Evolutionary conservation across 2,113 vertebrate genomes (phyloP).

Genomic region (Leucosticte australis): DNA sequence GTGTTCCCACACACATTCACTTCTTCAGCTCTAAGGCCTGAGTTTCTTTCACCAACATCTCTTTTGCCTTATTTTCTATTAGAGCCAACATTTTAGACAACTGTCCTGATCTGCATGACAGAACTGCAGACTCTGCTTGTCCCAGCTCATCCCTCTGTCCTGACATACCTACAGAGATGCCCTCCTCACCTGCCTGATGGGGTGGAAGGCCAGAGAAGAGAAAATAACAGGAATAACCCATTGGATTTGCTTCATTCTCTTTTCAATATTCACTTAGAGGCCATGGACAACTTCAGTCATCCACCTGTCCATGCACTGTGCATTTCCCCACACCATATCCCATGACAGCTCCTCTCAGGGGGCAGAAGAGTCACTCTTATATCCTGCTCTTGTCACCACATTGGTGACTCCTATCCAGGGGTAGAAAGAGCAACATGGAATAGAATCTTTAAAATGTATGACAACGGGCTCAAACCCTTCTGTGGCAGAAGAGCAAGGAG

Average conservation of each 20-base stretch:
- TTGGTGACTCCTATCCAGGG: not conserved
- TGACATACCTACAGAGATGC: not conserved
- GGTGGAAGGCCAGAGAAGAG: not conserved
- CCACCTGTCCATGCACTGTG: too few relatives aligned
- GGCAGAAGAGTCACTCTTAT: not conserved
- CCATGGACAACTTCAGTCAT: not conserved
- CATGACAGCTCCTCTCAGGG: not conserved
- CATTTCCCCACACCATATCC: not conserved
- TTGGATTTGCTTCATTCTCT: not conserved
- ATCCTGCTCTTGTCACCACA: not conserved
- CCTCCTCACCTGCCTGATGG: not conserved
- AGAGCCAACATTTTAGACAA: not conserved
- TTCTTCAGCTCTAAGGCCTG: not conserved
- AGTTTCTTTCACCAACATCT: not conserved
- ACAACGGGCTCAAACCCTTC: not conserved
- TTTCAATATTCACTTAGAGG: not conserved
- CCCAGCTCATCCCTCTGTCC: not conserved
- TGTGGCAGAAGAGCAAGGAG: not conserved
- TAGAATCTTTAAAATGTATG: not conserved
- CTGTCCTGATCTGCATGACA: not conserved
- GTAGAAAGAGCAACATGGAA: not conserved
- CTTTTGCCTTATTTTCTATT: not conserved
- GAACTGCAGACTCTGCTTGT: not conserved
- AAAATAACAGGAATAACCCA: not conserved
- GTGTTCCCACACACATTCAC: accelerated